These are phyloP conservation scores for Solea solea DNA, from an alignment of 2,113 vertebrate species.

Conservation along the genomic window DNA sequence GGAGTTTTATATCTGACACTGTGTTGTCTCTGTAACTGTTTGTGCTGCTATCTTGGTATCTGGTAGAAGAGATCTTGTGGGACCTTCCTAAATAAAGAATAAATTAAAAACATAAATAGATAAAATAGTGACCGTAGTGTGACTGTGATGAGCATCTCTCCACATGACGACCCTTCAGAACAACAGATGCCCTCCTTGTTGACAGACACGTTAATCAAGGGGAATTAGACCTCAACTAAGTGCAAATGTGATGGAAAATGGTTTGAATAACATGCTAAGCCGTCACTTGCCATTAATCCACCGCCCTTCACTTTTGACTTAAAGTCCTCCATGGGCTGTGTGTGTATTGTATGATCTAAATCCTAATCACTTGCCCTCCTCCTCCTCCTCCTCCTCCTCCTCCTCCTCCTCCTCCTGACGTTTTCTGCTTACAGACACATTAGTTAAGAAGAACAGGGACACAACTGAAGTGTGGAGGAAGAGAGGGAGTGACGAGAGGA, in stretches of 20 bases:
- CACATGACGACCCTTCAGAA: neutral
- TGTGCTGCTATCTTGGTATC: too few relatives aligned
- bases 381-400: neutral
- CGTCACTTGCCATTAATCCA: constrained; percentile 58
- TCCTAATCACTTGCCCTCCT: constrained; percentile 22
- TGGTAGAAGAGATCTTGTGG: too few relatives aligned
- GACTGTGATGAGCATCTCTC: constrained; percentile 14
- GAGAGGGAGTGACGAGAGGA: constrained; percentile 10
- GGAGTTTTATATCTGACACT: too few relatives aligned
- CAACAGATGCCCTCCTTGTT: constrained; percentile 62
- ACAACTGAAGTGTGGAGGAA: constrained; percentile 2
- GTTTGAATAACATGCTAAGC: constrained; percentile 78
- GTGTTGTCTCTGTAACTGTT: too few relatives aligned
- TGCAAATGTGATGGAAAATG: constrained; percentile 81
- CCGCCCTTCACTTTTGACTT: constrained; percentile 46
- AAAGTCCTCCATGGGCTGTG: constrained; percentile 47
- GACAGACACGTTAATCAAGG: constrained; percentile 77
- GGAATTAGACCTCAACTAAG: constrained; percentile 73
- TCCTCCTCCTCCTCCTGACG: constrained; percentile 10
- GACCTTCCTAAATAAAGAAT: too few relatives aligned
- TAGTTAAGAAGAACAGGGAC: constrained; percentile 2
- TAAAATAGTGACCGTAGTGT: too few relatives aligned
- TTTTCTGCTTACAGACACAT: constrained; percentile 24
- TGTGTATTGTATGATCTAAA: constrained; percentile 11
- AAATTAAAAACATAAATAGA: too few relatives aligned